phyloP scores from a whole-genome alignment of 2,888 invertebrate species.

The Lapara coniferarum region DNA sequence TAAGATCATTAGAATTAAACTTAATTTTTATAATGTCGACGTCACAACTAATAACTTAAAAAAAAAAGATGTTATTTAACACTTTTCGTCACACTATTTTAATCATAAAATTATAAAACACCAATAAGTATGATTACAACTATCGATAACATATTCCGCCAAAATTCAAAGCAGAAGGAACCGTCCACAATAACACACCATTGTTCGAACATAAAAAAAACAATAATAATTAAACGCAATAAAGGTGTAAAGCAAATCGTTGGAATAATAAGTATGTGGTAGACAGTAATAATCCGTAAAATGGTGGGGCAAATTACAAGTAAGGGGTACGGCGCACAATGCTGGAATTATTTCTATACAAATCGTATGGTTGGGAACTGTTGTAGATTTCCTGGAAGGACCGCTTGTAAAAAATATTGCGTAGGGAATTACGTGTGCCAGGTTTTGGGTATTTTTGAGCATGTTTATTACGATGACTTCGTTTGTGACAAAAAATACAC shows the following conservation, averaged over 20 bases:
- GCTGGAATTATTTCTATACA: slow-evolving; percentile 73
- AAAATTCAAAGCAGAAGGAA: too few relatives aligned
- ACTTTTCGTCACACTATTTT: too few relatives aligned
- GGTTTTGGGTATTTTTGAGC: background rate
- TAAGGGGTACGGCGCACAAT: slow-evolving; percentile 63
- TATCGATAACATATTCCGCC: too few relatives aligned
- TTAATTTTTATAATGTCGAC: too few relatives aligned
- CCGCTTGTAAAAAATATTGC: slow-evolving; percentile 6
- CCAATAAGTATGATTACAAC: too few relatives aligned
- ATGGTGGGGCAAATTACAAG: slow-evolving; percentile 71
- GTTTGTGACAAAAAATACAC: background rate
- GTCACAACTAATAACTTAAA: too few relatives aligned
- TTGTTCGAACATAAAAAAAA: background rate
- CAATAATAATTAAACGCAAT: background rate
- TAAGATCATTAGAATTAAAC: too few relatives aligned
- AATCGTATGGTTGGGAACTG: slow-evolving; percentile 54
- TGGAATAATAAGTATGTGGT: slow-evolving; percentile 37
- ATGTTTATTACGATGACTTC: too few relatives aligned
- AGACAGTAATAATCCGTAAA: slow-evolving; percentile 71
- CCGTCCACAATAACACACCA: background rate
- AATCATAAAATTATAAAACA: too few relatives aligned
- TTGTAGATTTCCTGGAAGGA: slow-evolving; percentile 35
- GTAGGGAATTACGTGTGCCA: slow-evolving; percentile 3
- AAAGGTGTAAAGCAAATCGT: slow-evolving; percentile 4
- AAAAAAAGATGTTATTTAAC: too few relatives aligned